Evolutionary conservation across 2,113 vertebrate genomes (phyloP).

Genomic region (Chlamydotis undulata): DNA sequence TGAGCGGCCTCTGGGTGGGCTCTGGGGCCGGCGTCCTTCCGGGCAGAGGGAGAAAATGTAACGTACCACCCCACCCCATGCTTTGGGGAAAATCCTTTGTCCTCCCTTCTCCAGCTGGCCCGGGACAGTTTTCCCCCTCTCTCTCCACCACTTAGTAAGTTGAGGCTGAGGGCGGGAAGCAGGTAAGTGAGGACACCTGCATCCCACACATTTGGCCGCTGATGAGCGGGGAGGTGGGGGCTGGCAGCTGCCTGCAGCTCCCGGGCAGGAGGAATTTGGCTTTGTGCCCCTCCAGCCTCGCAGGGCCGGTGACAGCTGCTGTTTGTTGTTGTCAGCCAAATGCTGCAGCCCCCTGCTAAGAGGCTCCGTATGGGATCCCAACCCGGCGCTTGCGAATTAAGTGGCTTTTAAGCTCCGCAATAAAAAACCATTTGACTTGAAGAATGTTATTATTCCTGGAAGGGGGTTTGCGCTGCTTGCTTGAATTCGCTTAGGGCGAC

Average conservation of each 20-base stretch:
- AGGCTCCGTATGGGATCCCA: background rate
- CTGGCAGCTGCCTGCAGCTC: background rate
- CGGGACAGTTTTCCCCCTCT: background rate
- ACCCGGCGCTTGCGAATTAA: background rate
- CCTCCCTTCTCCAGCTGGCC: background rate
- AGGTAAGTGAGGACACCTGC: background rate
- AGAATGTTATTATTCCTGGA: background rate
- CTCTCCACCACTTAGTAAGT: background rate
- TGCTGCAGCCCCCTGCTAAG: background rate
- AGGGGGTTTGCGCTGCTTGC: background rate
- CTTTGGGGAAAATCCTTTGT: too few species aligned
- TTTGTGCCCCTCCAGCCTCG: accelerated
- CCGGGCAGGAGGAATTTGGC: background rate
- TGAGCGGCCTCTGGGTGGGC: background rate
- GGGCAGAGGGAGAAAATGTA: background rate
- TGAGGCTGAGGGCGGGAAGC: background rate
- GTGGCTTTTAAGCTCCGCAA: constrained; percentile 5
- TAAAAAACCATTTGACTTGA: constrained; percentile 24
- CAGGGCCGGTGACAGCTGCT: background rate
- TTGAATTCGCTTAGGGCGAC: background rate
- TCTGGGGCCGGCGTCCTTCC: background rate
- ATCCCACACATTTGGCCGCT: accelerated
- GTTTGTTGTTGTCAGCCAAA: background rate
- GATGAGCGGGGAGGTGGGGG: accelerated
- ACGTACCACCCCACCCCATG: accelerated